These are phyloP conservation scores for Arnoldichthys spilopterus DNA, from an alignment of 2,797 vertebrate genomes.

Conservation along the genomic window DNA sequence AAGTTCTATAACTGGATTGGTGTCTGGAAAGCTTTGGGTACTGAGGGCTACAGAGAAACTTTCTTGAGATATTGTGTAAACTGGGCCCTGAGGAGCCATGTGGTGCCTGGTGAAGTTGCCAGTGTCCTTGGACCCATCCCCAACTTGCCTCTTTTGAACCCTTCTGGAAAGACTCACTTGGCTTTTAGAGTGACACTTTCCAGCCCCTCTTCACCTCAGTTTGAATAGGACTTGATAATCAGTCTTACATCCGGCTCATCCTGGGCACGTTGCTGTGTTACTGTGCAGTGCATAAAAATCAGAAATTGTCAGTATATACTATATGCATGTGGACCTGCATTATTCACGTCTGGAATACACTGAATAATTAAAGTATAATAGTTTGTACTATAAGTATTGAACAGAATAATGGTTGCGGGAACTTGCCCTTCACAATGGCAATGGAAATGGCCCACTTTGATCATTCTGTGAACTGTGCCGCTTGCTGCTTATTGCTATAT, in stretches of 20 bases:
- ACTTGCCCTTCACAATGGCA: slow-evolving; percentile 80
- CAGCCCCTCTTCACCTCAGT: slow-evolving; percentile 35
- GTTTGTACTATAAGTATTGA: not conserved
- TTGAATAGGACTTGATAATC: slow-evolving; percentile 26
- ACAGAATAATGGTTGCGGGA: slow-evolving; percentile 11
- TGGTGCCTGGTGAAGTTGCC: slow-evolving; percentile 54
- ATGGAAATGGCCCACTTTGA: slow-evolving; percentile 83
- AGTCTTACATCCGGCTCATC: slow-evolving; percentile 15
- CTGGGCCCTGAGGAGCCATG: slow-evolving; percentile 41
- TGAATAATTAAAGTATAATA: slow-evolving; percentile 33
- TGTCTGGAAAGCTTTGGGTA: not conserved
- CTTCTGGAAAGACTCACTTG: slow-evolving; percentile 27
- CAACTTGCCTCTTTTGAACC: slow-evolving; percentile 65
- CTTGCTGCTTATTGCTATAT: slow-evolving; percentile 91
- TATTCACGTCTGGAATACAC: slow-evolving; percentile 30
- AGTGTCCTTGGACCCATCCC: slow-evolving; percentile 62
- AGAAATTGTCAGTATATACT: not conserved
- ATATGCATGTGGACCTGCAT: slow-evolving; percentile 1
- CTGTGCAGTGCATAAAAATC: not conserved
- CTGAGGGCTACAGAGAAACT: slow-evolving; percentile 14
- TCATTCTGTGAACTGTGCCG: slow-evolving; percentile 70
- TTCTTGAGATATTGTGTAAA: slow-evolving; percentile 55
- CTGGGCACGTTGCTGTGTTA: not conserved
- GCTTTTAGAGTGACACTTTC: slow-evolving; percentile 39
- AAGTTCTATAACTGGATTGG: not conserved